Conservation (phyloP, 2,113 vertebrate genomes). For the Tiliqua scincoides region DNA sequence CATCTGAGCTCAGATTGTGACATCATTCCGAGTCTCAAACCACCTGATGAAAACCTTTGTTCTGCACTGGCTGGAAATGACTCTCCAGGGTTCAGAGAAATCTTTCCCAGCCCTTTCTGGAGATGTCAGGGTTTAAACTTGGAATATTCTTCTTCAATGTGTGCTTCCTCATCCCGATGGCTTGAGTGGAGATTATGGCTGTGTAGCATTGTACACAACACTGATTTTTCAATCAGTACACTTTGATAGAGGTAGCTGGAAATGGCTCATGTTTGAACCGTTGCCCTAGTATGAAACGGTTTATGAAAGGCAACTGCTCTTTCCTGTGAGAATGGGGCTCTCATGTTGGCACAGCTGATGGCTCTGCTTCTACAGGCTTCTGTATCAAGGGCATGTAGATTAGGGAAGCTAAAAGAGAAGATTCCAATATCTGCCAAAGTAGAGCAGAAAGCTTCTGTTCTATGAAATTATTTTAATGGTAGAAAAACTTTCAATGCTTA, state of each 20-base stretch:
- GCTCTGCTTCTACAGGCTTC: neutral
- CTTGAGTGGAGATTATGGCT: no score
- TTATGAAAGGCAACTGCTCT: neutral
- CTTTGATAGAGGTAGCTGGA: neutral
- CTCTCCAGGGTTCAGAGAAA: neutral
- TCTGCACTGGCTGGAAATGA: no score
- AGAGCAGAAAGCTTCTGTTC: neutral
- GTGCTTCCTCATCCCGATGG: no score
- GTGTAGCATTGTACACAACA: no score
- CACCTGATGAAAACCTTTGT: no score
- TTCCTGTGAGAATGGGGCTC: neutral
- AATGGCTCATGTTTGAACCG: neutral
- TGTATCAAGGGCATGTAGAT: neutral
- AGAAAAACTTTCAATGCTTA: neutral
- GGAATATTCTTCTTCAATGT: no score
- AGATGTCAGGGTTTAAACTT: no score
- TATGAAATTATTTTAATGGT: neutral
- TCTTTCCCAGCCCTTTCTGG: no score
- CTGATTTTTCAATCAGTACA: neutral
- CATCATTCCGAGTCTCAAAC: neutral
- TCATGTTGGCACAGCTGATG: neutral
- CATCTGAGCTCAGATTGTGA: neutral
- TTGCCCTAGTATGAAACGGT: neutral
- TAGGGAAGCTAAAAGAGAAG: neutral
- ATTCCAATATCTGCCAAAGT: neutral